Percentiles rank a stretch among this genome's conserved stretches.
Conservation (phyloP, 2,113 vertebrate species). For the Callaeas wilsoni region DNA sequence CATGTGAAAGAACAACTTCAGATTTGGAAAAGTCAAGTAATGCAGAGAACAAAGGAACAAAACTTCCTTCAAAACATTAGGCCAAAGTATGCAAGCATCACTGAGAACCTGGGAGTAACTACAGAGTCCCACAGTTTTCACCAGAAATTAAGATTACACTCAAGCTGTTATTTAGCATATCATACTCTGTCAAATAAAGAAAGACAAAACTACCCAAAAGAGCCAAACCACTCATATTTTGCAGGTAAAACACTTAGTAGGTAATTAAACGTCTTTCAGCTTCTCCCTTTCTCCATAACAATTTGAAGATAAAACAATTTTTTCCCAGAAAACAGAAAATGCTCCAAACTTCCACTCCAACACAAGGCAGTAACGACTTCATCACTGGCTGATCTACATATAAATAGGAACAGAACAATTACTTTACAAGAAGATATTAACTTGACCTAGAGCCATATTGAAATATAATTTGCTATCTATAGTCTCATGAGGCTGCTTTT, state of each 20-base stretch:
- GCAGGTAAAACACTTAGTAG: not conserved
- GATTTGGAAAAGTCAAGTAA: not conserved
- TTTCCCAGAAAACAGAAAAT: not conserved
- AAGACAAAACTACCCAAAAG: not conserved
- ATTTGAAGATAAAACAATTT: not conserved
- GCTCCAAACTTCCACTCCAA: not conserved
- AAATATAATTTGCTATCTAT: not conserved
- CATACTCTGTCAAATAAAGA: not conserved
- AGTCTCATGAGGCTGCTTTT: not conserved
- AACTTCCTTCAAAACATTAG: not conserved
- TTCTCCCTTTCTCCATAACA: not conserved
- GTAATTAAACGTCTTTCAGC: not conserved
- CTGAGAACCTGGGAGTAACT: not conserved
- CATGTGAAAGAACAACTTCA: not conserved
- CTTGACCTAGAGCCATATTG: not conserved
- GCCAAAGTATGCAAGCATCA: not conserved
- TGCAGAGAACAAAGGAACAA: not conserved
- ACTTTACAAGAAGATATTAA: not conserved
- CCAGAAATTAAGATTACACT: not conserved
- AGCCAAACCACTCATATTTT: not conserved
- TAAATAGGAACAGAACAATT: not conserved
- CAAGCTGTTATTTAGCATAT: not conserved
- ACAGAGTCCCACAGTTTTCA: not conserved
- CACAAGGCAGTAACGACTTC: not conserved
- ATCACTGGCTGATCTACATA: not conserved